Base-by-base conservation (phyloP, 2,113 vertebrate genomes). In the Stercorarius parasiticus region DNA sequence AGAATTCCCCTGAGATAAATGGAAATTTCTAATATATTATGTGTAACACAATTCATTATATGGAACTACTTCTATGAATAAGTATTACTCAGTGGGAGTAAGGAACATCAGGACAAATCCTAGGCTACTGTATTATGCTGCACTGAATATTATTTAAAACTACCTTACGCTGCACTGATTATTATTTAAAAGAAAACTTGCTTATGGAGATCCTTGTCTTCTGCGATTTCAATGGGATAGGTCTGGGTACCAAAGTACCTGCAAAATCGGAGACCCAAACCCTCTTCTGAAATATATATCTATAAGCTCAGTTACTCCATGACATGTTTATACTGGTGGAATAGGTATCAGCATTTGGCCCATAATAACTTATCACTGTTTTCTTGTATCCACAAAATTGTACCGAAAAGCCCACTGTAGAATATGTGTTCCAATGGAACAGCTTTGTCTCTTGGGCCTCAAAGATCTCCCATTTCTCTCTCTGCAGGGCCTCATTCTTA, bases 1-100 rank as follows among this genome's bases (percentile, higher is more conserved):
- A 87, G 87, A 97, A 96, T 91, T 93, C 94, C 96, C 88, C 83
- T 5, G 43, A 90, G 88, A 93, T 61, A 79, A 95, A 89, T 89
- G 97, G 96, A 97, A 97, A 96, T 87, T 85, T 95, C 83, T 91
- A 55, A 32, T 84, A 30, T 4, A n/a, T 19, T 34, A 86, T 90
- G 85, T 84, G 80, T 94, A 93, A 84, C 34, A 53, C 56, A 91
- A 34, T 93, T 89, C 83, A 61, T 82, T 96, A 36, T 89, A 76
- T 92, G 88, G 97, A 97, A 97, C 88, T 84, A 25, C 56, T 93
- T 85, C 77, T 90, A 56, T 96, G 94, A 97, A 94, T 97, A 96
- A 97, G 93, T 49, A 78, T 97, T 97, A 96, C 93, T 97, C 97
- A 97, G 91, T 67, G 30, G 55, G 25, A 82, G 34, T 87, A 65